Percentiles rank a stretch among this genome's conserved stretches.
Evolutionary conservation across 1,140 invertebrate species (phyloP).

Genomic region (Drosophila quadrilineata): DNA sequence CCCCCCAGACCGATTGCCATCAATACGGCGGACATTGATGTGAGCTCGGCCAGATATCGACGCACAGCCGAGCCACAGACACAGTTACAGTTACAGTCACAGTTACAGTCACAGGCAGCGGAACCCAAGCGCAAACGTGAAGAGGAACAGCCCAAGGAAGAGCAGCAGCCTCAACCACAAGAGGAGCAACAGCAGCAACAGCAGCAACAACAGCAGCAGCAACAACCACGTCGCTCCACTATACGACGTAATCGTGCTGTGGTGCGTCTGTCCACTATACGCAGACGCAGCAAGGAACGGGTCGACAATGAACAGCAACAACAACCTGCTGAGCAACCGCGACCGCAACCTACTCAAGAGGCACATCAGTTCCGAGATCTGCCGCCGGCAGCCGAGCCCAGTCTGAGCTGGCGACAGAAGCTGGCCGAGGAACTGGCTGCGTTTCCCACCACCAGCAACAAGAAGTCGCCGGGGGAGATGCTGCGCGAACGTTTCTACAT

Average conservation of each 20-base stretch:
- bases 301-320: constrained; percentile 23
- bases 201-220: constrained; percentile 4
- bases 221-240: constrained; percentile 82
- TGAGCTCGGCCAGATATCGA: constrained; percentile 85
- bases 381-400: constrained; percentile 56
- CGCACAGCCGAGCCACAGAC: constrained; percentile 46
- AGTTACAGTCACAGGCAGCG: no score
- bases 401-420: constrained; percentile 84
- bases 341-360: constrained; percentile 17
- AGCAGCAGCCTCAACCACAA: background rate
- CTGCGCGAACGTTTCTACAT: constrained; percentile 90
- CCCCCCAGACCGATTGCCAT: constrained; percentile 85
- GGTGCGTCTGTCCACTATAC: constrained; percentile 86
- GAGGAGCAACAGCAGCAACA: constrained; percentile 3
- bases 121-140: constrained; percentile 40
- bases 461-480: constrained; percentile 87
- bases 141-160: background rate
- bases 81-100: no score
- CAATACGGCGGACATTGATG: constrained; percentile 92
- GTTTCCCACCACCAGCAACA: constrained; percentile 69
- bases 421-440: constrained; percentile 83
- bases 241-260: constrained; percentile 87
- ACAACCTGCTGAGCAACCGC: constrained; percentile 61
- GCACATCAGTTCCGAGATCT: constrained; percentile 65
- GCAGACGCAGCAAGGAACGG: constrained; percentile 83